Conservation (phyloP, 2,888 invertebrate species). For the Perithous albicinctus region DNA sequence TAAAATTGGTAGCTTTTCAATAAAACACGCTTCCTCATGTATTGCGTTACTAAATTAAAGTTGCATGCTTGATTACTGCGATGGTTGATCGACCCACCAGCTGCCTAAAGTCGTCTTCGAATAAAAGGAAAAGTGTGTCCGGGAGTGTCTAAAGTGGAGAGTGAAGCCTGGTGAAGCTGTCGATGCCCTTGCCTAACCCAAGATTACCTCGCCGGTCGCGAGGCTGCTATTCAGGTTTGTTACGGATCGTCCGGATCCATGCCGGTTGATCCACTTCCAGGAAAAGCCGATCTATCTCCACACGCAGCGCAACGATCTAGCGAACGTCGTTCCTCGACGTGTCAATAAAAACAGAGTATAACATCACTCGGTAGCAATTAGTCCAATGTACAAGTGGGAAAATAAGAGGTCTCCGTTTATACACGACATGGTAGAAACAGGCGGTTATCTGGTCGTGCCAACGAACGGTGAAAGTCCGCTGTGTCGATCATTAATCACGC, state of each 20-base stretch:
- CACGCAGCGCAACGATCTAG: constrained; percentile 32
- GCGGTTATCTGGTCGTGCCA: constrained; percentile 4
- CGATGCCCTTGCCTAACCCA: constrained; percentile 47
- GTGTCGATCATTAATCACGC: constrained; percentile 39
- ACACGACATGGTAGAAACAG: constrained; percentile 5
- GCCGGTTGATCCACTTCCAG: constrained; percentile 54
- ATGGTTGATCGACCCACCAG: constrained; percentile 56
- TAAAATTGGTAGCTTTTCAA: no score
- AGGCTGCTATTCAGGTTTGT: constrained; percentile 64
- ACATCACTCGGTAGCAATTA: constrained; percentile 32
- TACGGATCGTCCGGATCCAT: constrained; percentile 47
- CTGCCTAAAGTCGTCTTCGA: constrained; percentile 75
- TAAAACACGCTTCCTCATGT: no score
- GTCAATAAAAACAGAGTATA: constrained; percentile 41
- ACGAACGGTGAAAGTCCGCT: constrained; percentile 53
- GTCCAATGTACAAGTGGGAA: constrained; percentile 19
- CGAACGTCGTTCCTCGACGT: not conserved
- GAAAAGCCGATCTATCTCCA: constrained; percentile 42
- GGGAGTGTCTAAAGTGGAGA: constrained; percentile 27
- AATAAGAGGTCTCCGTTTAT: not conserved
- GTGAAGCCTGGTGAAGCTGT: constrained; percentile 58
- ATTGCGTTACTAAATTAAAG: no score
- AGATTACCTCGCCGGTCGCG: constrained; percentile 36
- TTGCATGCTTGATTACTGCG: no score
- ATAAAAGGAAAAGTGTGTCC: constrained; percentile 73